Base-by-base conservation (phyloP, 2,888 invertebrate genomes). In the Ommatoiulus sabulosus region DNA sequence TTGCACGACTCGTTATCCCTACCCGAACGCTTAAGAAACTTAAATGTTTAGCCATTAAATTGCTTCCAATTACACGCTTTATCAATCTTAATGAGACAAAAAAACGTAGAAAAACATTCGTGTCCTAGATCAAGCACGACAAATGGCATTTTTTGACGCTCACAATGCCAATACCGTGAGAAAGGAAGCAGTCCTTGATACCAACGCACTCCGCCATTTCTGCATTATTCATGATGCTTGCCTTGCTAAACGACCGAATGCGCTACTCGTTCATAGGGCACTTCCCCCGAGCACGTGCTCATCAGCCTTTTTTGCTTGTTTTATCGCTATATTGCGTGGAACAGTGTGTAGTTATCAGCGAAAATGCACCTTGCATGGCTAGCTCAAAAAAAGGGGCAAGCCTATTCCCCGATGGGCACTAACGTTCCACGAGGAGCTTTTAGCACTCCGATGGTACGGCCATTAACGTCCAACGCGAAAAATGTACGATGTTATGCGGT, bases 401-500 rank as follows among this genome's bases (percentile, higher is more conserved):
- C 72, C 72, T 72, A 72, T 72, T 72, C 72, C 72, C 72, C 72
- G 7, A 24, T 24, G 72, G 0, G 72, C 24, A 20, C 20, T 72
- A 72, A 72, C 24, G 72, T 72, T 72, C 72, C 72, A 72, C 24
- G 12, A 72, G 72, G 24, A 72, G 72, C 72, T 72, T 72, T 72
- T 72, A 72, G 72, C 72, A 72, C 63, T 63, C 63, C 20, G n/a
- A 63, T 20, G 63, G 63, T 63, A 63, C 72, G 72, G 72, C 72
- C 72, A 72, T 72, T 72, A 72, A 72, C 72, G 72, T 24, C 72
- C 72, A 72, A 72, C 20, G 72, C 72, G 24, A 72, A 72, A 72
- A 72, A 24, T 72, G 72, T 10, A 72, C 20, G 20, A 24, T 5
- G 72, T 5, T 72, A 52, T 20, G 24, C 10, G 72, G 52, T 35